Base-by-base conservation (phyloP, 2,888 invertebrate species). In the Tortrix viridana region DNA sequence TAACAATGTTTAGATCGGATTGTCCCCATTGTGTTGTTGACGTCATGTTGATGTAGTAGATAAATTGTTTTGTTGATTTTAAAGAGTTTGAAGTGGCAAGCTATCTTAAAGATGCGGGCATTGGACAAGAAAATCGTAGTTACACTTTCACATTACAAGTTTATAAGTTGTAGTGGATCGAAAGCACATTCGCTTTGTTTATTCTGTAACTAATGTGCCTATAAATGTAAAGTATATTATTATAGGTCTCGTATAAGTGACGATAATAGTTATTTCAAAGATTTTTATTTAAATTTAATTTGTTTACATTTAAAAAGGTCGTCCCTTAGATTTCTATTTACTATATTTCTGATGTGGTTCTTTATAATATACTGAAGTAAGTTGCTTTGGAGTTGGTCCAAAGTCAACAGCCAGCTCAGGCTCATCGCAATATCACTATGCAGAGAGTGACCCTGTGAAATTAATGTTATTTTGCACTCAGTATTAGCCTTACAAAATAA, bases 141-240 rank as follows among this genome's bases (percentile, higher is more conserved):
- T 76, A 83, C 79, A 80, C 81, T 79, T 78, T 77, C 77, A 78
- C 77, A 77, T 81, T 81, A 81, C 76, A 78, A 82, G 84, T 81
- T 79, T 84, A 81, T 80, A 81, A 84, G 85, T 89, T 88, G 84
- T 90, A 90, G 88, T 81, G 86, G 86, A 89, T 89, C 84, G 85
- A 81, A 84, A 87, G 88, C 89, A 89, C 87, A 81, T 84, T 87
- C 75, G 88, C 87, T 87, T 89, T 83, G 83, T 88, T 90, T 88
- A 84, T 87, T 87, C 84, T 86, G 82, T 87, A 89, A 91, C 90
- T 89, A 85, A 89, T 90, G 91, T 91, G 90, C 91, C 91, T 91
- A 89, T 90, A 89, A 89, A 86, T 89, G 84, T 89, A 89, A 91
- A 89, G 84, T 91, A 89, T 86, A 82, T 63, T 63, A 58, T 63